Evolutionary conservation across 2,797 vertebrate species (phyloP).

Genomic region (Glyptemys insculpta): DNA sequence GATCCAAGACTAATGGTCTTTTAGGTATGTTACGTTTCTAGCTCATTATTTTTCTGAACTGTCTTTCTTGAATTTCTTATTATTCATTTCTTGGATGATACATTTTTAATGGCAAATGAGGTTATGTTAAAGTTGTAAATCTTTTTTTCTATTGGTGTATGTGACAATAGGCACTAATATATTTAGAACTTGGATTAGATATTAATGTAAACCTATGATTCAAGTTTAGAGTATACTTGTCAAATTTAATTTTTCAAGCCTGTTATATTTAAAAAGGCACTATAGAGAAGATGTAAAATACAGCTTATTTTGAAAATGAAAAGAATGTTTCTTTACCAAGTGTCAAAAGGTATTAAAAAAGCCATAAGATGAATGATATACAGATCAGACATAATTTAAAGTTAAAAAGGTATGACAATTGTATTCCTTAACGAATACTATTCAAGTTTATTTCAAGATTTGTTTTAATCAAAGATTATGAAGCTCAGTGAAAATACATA

Average conservation of each 20-base stretch:
- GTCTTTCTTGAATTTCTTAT: background rate
- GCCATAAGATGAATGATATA: background rate
- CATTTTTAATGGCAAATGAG: background rate
- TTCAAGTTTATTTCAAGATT: background rate
- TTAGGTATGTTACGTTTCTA: background rate
- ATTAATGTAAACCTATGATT: background rate
- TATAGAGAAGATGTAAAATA: background rate
- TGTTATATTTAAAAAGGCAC: background rate
- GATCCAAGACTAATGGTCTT: background rate
- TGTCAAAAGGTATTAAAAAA: background rate
- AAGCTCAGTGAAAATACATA: background rate
- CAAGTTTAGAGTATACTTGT: background rate
- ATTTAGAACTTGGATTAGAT: background rate
- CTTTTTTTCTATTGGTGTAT: background rate
- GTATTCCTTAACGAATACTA: background rate
- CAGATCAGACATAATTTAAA: background rate
- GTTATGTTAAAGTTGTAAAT: background rate
- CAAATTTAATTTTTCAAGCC: background rate
- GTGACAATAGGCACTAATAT: background rate
- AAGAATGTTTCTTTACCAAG: background rate
- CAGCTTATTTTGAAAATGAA: background rate
- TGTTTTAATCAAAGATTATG: background rate
- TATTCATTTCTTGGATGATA: background rate
- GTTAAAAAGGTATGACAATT: background rate
- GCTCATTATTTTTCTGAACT: background rate